phyloP scores from a whole-genome alignment of 2,113 vertebrate species.

The Misgurnus mizolepis region DNA sequence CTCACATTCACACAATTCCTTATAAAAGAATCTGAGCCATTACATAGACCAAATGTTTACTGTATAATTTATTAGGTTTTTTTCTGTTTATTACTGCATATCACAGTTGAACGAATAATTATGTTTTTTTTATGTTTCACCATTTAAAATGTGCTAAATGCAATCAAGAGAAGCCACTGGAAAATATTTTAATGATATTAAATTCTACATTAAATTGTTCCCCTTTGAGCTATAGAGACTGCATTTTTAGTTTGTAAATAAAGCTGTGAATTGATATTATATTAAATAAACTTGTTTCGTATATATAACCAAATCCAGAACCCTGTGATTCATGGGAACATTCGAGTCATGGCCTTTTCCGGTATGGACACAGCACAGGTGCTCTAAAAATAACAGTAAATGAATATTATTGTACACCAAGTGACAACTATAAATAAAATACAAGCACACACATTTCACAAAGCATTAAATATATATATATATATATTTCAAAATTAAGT shows the following conservation, averaged over 20 bases:
- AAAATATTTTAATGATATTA: constrained; percentile 45
- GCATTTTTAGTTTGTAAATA: constrained; percentile 78
- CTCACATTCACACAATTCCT: neutral
- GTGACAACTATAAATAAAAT: too few species aligned
- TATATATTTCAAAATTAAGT: too few species aligned
- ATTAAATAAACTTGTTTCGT: constrained; percentile 78
- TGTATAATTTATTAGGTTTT: neutral
- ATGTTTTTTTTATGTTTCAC: constrained; percentile 24
- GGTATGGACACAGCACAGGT: too few species aligned
- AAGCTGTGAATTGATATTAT: constrained; percentile 75
- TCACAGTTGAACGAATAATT: neutral
- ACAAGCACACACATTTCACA: too few species aligned
- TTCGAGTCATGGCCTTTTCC: neutral
- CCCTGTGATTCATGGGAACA: neutral
- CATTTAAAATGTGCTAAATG: constrained; percentile 52
- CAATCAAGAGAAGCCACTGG: constrained; percentile 49
- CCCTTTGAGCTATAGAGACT: constrained; percentile 70
- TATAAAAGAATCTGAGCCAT: neutral
- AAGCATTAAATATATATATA: too few species aligned
- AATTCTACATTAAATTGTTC: constrained; percentile 62
- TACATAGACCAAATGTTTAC: neutral
- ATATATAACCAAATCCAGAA: constrained; percentile 68
- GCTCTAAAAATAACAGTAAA: too few species aligned
- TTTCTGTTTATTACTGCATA: neutral
- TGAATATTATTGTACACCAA: too few species aligned